Evolutionary conservation across 2,888 invertebrate genomes (phyloP).

Genomic region (Eupithecia tripunctaria): DNA sequence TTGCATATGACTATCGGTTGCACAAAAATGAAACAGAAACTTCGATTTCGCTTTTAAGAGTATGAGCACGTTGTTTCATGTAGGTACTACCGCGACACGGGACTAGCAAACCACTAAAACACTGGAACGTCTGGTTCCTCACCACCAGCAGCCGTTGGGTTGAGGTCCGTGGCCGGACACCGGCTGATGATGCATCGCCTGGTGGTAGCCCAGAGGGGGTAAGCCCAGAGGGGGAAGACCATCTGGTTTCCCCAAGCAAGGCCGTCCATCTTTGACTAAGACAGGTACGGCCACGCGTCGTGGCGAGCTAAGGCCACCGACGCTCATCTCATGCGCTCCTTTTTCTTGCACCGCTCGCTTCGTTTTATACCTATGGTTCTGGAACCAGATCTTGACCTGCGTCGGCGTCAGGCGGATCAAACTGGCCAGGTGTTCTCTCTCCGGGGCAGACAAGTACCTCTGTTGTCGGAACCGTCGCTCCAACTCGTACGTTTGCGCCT

Average conservation of each 20-base stretch:
- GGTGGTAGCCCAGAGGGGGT: constrained; percentile 78
- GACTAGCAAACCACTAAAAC: constrained; percentile 71
- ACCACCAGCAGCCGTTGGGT: constrained; percentile 84
- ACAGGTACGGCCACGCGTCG: constrained; percentile 97
- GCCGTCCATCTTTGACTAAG: constrained; percentile 96
- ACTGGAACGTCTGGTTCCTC: constrained; percentile 48
- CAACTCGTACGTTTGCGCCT: constrained; percentile 98
- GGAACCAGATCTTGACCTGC: constrained; percentile 99
- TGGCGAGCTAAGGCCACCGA: constrained; percentile 91
- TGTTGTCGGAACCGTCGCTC: constrained; percentile 98
- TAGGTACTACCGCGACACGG: constrained; percentile 37
- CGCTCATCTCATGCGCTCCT: constrained; percentile 88
- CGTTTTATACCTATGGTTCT: constrained; percentile 99
- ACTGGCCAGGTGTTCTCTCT: constrained; percentile 97
- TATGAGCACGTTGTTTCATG: not conserved
- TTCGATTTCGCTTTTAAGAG: too few relatives aligned
- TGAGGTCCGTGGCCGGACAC: constrained; percentile 70
- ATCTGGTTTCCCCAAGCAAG: constrained; percentile 88
- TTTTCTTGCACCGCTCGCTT: constrained; percentile 98
- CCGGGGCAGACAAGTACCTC: constrained; percentile 98
- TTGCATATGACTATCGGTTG: too few relatives aligned
- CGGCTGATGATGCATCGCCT: constrained; percentile 76
- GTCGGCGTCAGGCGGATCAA: constrained; percentile 98
- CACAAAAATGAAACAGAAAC: too few relatives aligned
- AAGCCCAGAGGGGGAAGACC: constrained; percentile 80